Evolutionary conservation across 2,113 vertebrate genomes (phyloP).

Genomic region (Oryzias woworae): DNA sequence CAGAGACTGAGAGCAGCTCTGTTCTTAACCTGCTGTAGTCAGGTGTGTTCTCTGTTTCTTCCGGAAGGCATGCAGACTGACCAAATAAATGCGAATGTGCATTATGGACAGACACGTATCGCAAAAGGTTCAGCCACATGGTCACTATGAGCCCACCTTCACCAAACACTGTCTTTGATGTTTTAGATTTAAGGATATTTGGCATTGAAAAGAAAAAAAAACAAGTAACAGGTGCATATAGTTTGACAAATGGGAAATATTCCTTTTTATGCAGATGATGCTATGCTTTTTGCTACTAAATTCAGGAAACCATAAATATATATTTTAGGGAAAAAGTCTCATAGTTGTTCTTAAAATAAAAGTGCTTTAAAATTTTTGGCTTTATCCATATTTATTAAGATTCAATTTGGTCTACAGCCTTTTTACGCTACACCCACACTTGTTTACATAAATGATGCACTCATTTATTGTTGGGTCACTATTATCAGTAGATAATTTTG

Average conservation of each 20-base stretch:
- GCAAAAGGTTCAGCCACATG: constrained; percentile 26
- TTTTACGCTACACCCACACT: constrained; percentile 1
- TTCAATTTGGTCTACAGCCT: background rate
- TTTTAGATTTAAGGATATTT: too few relatives aligned
- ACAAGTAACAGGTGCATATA: too few relatives aligned
- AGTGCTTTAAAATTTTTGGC: too few relatives aligned
- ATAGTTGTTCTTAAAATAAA: too few relatives aligned
- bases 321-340: too few relatives aligned
- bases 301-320: background rate
- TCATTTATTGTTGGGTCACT: constrained; percentile 2
- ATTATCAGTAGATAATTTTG: background rate
- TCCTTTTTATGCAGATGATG: constrained; percentile 12
- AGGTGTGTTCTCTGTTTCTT: constrained; percentile 78
- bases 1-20: constrained; percentile 79
- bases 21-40: constrained; percentile 78
- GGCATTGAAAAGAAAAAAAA: too few relatives aligned
- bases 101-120: constrained; percentile 36
- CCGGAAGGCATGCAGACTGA: constrained; percentile 70
- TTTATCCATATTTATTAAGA: too few relatives aligned
- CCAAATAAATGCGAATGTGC: constrained; percentile 32
- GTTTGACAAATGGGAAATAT: too few relatives aligned
- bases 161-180: too few relatives aligned
- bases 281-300: constrained; percentile 20
- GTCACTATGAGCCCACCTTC: constrained; percentile 13
- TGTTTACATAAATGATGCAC: constrained; percentile 22